A percentile compares a stretch with the other conserved stretches of the same genome.
Conservation (phyloP, 2,888 invertebrate genomes). For the Trachelus troglodyta region DNA sequence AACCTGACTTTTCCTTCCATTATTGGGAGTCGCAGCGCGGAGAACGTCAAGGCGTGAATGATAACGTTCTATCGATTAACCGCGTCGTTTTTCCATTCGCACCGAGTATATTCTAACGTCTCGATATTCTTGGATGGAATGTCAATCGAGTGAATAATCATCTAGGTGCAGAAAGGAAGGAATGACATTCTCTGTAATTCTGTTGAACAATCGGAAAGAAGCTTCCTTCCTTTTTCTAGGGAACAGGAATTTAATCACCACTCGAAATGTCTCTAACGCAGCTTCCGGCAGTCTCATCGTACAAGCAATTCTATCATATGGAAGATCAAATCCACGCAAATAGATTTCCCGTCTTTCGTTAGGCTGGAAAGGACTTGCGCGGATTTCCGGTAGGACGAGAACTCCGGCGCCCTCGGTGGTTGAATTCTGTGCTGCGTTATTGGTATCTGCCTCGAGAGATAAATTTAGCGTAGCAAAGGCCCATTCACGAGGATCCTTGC, state of each 20-base stretch:
- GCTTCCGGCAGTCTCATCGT: background rate
- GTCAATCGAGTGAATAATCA: too few relatives aligned
- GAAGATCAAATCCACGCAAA: background rate
- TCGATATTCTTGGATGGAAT: too few relatives aligned
- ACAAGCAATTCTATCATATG: background rate
- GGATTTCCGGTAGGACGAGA: background rate
- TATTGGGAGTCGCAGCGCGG: background rate
- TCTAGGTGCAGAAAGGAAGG: too few relatives aligned
- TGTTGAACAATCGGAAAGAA: background rate
- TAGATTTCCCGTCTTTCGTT: too few relatives aligned
- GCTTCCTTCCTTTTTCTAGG: background rate
- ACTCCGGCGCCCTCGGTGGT: background rate
- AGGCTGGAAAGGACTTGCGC: too few relatives aligned
- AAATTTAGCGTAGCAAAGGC: background rate
- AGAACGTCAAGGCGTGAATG: background rate
- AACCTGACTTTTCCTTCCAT: background rate
- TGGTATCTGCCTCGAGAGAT: background rate
- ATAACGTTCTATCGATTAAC: background rate
- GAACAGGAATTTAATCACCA: background rate
- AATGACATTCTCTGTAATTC: background rate
- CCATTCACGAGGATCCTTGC: background rate
- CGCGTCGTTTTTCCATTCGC: background rate
- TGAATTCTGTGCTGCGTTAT: background rate
- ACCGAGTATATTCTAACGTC: background rate
- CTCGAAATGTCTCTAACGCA: background rate